These are phyloP conservation scores for Nylanderia fulva DNA, from an alignment of 1,140 invertebrate genomes.

Conservation along the genomic window DNA sequence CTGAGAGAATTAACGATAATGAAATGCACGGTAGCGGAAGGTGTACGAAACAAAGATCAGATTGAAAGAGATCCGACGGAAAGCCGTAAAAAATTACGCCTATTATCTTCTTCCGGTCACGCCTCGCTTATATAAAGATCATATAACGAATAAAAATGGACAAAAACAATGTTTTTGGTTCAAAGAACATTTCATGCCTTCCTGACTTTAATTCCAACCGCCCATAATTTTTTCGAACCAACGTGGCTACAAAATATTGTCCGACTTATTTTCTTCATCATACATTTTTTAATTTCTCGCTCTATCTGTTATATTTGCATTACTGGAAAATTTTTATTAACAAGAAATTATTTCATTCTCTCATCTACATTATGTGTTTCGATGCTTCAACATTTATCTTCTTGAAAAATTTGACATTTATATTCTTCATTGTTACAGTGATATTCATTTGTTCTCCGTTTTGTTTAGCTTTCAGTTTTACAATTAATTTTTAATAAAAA, in stretches of 20 bases:
- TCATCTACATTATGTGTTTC: neutral
- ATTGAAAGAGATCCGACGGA: slow-evolving; percentile 6
- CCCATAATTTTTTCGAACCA: neutral
- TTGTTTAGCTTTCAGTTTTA: neutral
- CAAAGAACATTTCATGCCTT: neutral
- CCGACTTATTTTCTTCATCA: neutral
- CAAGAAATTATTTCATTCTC: neutral
- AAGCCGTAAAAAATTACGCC: slow-evolving; percentile 26
- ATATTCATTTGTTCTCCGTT: neutral
- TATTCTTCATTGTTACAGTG: neutral
- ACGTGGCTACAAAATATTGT: neutral
- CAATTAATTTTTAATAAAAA: neutral
- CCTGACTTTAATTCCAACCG: neutral
- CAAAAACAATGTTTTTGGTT: neutral
- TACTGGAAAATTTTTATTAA: neutral
- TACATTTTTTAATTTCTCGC: slow-evolving; percentile 20
- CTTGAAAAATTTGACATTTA: neutral
- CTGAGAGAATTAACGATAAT: neutral
- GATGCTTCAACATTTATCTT: neutral
- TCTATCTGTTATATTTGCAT: neutral
- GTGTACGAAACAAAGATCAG: neutral
- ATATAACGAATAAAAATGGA: neutral
- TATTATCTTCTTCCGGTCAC: slow-evolving; percentile 14
- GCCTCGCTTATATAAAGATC: neutral
- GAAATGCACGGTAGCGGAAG: neutral